Conservation (phyloP, 1,140 invertebrate genomes). For the Amyelois transitella region DNA sequence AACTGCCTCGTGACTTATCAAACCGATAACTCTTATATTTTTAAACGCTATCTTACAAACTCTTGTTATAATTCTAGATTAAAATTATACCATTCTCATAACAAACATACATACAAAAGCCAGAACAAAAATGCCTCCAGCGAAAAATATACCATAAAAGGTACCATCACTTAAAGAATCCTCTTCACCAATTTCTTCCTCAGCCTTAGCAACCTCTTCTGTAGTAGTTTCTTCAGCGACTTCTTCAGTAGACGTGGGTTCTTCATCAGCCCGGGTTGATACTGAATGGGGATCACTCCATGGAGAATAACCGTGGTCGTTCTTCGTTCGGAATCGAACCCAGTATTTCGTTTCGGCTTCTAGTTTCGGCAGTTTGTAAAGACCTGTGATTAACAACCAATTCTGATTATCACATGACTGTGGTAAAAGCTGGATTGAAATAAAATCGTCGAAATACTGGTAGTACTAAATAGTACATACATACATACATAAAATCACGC, state of each 20-base stretch:
- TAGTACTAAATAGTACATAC: no score
- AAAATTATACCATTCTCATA: slow-evolving; percentile 39
- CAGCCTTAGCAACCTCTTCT: slow-evolving; percentile 10
- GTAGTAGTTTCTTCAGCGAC: slow-evolving; percentile 9
- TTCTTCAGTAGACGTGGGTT: slow-evolving; percentile 13
- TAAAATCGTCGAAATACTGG: no score
- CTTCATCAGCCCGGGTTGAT: slow-evolving; percentile 14
- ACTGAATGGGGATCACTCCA: slow-evolving; percentile 30
- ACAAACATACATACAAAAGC: slow-evolving; percentile 39
- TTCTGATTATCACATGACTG: no score
- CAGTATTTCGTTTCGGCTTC: slow-evolving; percentile 34
- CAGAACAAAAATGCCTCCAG: slow-evolving; percentile 35
- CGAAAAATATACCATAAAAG: slow-evolving; percentile 52
- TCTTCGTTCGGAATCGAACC: slow-evolving; percentile 29
- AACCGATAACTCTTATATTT: no score
- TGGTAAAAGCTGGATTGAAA: no score
- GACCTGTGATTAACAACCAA: no score
- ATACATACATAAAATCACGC: no score
- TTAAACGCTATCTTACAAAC: no score
- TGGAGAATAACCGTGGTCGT: slow-evolving; percentile 32
- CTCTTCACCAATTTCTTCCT: slow-evolving; percentile 3
- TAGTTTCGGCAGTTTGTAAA: slow-evolving; percentile 19
- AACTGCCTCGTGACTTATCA: no score
- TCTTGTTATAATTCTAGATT: no score
- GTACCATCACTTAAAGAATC: slow-evolving; percentile 17